Percentiles rank a stretch among this genome's conserved stretches.
Evolutionary conservation across 2,113 vertebrate species (phyloP).

Genomic region (Regulus satrapa): DNA sequence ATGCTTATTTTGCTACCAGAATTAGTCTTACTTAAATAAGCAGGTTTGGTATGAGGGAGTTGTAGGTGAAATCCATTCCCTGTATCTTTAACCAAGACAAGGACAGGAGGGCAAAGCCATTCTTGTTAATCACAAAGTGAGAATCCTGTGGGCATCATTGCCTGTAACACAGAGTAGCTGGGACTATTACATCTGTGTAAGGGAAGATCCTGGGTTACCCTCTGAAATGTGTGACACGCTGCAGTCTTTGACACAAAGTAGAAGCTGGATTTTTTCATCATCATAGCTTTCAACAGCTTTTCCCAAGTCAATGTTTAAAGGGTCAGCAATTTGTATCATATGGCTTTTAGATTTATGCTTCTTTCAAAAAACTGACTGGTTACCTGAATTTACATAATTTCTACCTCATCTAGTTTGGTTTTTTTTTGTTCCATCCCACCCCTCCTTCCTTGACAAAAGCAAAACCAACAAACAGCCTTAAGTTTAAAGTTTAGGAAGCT

Average conservation of each 20-base stretch:
- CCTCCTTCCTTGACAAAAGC: rapidly evolving
- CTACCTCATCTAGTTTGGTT: neutral
- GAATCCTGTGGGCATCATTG: neutral
- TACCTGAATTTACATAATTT: neutral
- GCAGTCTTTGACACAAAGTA: neutral
- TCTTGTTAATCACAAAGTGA: neutral
- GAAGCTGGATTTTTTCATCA: neutral
- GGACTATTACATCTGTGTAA: neutral
- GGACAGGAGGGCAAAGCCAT: neutral
- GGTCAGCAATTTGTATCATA: neutral
- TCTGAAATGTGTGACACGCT: neutral
- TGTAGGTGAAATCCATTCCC: neutral
- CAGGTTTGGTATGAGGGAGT: neutral
- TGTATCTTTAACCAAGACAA: neutral
- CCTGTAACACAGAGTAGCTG: neutral
- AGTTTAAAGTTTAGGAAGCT: neutral
- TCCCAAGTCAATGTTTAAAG: neutral
- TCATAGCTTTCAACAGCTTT: neutral
- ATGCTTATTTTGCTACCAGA: neutral
- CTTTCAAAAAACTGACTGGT: neutral
- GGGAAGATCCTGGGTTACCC: neutral
- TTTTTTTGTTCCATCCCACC: neutral
- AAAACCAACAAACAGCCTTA: neutral
- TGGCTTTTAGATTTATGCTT: neutral
- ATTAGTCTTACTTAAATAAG: neutral